A percentile compares a stretch with the other conserved stretches of the same genome.
Conservation (phyloP, 2,888 invertebrate genomes). For the Cephonodes hylas region DNA sequence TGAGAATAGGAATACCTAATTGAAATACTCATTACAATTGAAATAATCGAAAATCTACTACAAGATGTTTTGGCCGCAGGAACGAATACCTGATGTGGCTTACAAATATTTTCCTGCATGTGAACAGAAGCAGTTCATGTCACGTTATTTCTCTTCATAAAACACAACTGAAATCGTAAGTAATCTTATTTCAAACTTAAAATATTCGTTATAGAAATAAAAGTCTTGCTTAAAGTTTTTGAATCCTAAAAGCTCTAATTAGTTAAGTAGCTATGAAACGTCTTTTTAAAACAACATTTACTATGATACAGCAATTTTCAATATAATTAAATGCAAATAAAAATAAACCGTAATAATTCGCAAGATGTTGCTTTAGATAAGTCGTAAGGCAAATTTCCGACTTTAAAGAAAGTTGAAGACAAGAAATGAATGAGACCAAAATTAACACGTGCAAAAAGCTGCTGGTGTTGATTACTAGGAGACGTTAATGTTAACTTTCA, state of each 20-base stretch:
- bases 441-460: not conserved
- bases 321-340: not conserved
- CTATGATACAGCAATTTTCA: too few relatives aligned
- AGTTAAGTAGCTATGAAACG: not conserved
- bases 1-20: too few relatives aligned
- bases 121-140: too few relatives aligned
- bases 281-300: too few relatives aligned
- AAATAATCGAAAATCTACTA: not conserved
- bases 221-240: too few relatives aligned
- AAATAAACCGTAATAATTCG: not conserved
- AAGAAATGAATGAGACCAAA: not conserved
- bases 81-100: too few relatives aligned
- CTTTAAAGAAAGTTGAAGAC: slow-evolving; percentile 7
- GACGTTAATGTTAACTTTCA: not conserved
- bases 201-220: too few relatives aligned
- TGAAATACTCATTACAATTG: too few relatives aligned
- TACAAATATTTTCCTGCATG: too few relatives aligned
- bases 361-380: not conserved
- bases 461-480: not conserved
- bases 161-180: too few relatives aligned
- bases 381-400: not conserved
- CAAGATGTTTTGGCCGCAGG: not conserved
- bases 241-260: not conserved
- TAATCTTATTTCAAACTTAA: too few relatives aligned
- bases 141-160: too few relatives aligned